Conservation (phyloP, 1,140 invertebrate genomes). For the Pseudoatta argentina region DNA sequence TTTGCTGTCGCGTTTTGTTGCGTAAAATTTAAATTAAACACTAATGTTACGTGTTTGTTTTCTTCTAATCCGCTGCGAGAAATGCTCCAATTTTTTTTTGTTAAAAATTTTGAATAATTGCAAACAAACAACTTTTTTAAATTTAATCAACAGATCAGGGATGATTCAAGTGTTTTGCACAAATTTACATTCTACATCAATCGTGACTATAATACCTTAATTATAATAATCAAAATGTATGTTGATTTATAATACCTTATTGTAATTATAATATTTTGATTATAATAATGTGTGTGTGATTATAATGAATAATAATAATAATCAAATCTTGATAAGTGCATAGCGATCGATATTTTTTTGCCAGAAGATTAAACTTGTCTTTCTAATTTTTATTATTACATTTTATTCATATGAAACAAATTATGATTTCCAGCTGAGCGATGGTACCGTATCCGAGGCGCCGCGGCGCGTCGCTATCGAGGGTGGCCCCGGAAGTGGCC, state of each 20-base stretch:
- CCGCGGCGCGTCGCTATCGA: slow-evolving; percentile 86
- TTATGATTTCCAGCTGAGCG: slow-evolving; percentile 81
- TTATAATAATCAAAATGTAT: neutral
- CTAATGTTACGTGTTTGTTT: neutral
- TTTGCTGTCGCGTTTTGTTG: neutral
- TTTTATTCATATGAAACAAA: neutral
- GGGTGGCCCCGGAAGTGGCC: slow-evolving; percentile 86
- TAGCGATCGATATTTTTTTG: neutral
- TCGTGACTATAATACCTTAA: neutral
- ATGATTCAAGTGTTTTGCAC: neutral
- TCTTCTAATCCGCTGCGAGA: neutral
- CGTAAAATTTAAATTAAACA: neutral
- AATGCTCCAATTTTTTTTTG: neutral
- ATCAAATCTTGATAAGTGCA: neutral
- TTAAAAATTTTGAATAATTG: neutral
- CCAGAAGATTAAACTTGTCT: neutral
- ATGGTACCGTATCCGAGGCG: slow-evolving; percentile 84
- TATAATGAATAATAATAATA: too few species aligned
- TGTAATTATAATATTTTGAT: too few species aligned
- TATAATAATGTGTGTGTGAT: too few species aligned
- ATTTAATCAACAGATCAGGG: neutral
- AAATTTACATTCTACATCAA: neutral
- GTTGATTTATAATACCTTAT: too few species aligned
- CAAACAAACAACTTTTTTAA: neutral
- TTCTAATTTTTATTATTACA: neutral